phyloP scores from a whole-genome alignment of 2,113 vertebrate genomes.

The Leucosticte australis region DNA sequence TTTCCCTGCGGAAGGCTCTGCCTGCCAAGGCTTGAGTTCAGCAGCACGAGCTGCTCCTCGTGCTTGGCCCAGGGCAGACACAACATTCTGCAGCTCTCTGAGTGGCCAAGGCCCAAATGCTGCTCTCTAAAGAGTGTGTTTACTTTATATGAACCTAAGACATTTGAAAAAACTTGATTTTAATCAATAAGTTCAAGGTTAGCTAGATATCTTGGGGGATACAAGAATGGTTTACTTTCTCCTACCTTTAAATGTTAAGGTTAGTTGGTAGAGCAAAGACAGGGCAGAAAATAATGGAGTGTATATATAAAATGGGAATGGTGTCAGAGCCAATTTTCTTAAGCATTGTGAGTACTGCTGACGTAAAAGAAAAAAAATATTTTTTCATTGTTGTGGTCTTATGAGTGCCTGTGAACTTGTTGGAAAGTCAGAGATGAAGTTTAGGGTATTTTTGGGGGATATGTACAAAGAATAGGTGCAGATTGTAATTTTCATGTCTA shows the following conservation, averaged over 20 bases:
- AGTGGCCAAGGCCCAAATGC: neutral
- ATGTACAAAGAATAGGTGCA: neutral
- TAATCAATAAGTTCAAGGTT: neutral
- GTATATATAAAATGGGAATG: neutral
- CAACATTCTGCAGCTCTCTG: fast-evolving
- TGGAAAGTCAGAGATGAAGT: neutral
- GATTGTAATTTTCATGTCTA: neutral
- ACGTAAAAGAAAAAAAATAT: neutral
- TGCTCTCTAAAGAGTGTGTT: neutral
- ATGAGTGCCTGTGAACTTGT: neutral
- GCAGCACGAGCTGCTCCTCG: neutral
- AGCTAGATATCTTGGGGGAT: neutral
- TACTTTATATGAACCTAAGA: neutral
- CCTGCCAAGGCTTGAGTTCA: neutral
- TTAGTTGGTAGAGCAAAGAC: neutral
- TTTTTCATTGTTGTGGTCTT: constrained; percentile 11
- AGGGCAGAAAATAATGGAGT: neutral
- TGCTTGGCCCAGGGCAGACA: neutral
- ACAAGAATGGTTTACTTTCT: neutral
- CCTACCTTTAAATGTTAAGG: constrained; percentile 13
- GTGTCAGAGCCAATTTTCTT: neutral
- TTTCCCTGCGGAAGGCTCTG: neutral
- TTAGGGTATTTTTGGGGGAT: neutral
- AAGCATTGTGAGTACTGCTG: neutral
- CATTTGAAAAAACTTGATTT: neutral